Evolutionary conservation across 2,888 invertebrate genomes (phyloP).

Genomic region (Fabriciana adippe): DNA sequence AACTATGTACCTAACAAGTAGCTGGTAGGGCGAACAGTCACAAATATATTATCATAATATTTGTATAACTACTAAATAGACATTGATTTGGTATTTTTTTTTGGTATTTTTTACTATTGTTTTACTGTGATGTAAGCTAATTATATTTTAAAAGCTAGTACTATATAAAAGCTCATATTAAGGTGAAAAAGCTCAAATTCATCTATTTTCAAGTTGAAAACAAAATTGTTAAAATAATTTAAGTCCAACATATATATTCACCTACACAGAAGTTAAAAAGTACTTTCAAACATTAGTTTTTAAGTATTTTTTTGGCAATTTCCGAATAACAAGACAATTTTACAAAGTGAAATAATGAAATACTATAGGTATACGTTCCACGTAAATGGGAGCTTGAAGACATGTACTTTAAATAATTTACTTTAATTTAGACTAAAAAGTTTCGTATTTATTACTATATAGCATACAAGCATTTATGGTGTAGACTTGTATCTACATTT

Average conservation of each 20-base stretch:
- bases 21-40: too few relatives aligned
- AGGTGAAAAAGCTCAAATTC: background rate
- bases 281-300: too few relatives aligned
- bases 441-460: background rate
- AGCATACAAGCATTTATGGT: conserved; percentile 1
- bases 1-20: background rate
- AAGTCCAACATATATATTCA: too few relatives aligned
- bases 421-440: background rate
- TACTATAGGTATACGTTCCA: too few relatives aligned
- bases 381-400: too few relatives aligned
- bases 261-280: too few relatives aligned
- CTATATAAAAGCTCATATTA: conserved; percentile 25
- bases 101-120: conserved; percentile 22
- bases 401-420: too few relatives aligned
- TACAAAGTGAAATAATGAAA: too few relatives aligned
- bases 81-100: conserved; percentile 23
- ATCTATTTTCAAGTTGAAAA: background rate
- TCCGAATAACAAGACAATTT: too few relatives aligned
- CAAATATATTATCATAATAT: background rate
- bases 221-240: background rate
- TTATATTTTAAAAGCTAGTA: conserved; percentile 23
- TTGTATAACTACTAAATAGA: conserved; percentile 16
- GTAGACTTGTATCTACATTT: background rate
- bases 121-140: conserved; percentile 16
- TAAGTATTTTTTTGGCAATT: too few relatives aligned